Evolutionary conservation across 2,113 vertebrate genomes (phyloP).

Genomic region (Leuciscus idus): DNA sequence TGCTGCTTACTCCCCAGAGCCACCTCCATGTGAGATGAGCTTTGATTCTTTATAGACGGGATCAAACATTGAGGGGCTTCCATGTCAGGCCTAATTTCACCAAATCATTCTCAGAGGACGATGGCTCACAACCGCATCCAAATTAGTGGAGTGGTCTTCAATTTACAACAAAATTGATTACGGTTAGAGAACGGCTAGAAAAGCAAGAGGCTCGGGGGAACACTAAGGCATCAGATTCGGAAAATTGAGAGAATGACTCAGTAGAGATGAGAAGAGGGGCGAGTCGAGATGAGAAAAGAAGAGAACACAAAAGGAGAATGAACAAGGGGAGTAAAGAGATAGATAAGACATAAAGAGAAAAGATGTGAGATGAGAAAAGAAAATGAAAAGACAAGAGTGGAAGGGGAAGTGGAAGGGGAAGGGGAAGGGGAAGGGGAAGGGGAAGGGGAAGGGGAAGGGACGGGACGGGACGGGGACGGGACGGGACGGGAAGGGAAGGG

Average conservation of each 20-base stretch:
- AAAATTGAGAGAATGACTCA: not conserved
- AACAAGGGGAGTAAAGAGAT: not conserved
- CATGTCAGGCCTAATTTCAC: constrained; percentile 26
- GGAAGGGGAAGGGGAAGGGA: too few relatives aligned
- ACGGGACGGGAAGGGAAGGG: too few relatives aligned
- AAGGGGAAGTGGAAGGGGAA: too few relatives aligned
- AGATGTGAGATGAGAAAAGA: not conserved
- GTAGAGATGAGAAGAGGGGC: not conserved
- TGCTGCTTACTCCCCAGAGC: constrained; percentile 35
- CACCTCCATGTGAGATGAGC: constrained; percentile 46
- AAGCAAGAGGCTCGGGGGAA: constrained; percentile 14
- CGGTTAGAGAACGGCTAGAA: constrained; percentile 26
- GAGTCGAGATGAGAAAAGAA: not conserved
- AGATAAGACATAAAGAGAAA: not conserved
- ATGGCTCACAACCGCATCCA: constrained; percentile 14
- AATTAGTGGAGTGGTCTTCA: constrained; percentile 48
- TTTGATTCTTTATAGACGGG: constrained; percentile 39
- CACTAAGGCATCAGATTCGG: not conserved
- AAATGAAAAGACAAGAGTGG: not conserved
- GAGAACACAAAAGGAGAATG: not conserved
- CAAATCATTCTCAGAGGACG: constrained; percentile 46
- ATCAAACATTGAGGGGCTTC: constrained; percentile 37
- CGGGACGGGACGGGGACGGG: too few relatives aligned
- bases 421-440: too few relatives aligned
- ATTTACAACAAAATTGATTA: constrained; percentile 54